Conservation (phyloP, 1,140 invertebrate genomes). For the Callitettix versicolor region DNA sequence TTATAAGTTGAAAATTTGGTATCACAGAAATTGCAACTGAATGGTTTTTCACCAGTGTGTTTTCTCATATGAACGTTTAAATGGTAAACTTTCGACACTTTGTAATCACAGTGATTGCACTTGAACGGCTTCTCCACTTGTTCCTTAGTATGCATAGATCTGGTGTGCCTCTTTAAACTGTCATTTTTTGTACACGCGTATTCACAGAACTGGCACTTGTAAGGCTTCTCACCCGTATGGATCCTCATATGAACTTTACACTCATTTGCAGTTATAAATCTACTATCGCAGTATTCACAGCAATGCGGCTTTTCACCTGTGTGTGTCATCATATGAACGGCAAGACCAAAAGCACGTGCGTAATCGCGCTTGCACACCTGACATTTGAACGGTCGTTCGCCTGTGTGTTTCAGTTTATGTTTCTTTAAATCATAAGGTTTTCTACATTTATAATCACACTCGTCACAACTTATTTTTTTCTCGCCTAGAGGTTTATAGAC, state of each 20-base stretch:
- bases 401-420: not conserved
- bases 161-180: too few relatives aligned
- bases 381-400: not conserved
- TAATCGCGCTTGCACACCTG: not conserved
- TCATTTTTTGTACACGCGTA: too few relatives aligned
- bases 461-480: not conserved
- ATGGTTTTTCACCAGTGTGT: not conserved
- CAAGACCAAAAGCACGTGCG: not conserved
- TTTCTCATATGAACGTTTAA: not conserved
- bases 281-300: not conserved
- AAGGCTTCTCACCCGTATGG: not conserved
- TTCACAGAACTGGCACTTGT: too few relatives aligned
- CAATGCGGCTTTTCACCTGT: not conserved
- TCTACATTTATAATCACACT: not conserved
- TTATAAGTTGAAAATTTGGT: too few relatives aligned
- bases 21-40: too few relatives aligned
- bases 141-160: too few relatives aligned
- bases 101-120: not conserved
- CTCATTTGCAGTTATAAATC: not conserved
- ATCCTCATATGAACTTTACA: not conserved
- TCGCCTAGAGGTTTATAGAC: not conserved
- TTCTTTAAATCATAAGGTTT: not conserved
- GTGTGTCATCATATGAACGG: not conserved
- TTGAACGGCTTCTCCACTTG: not conserved
- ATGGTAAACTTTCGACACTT: not conserved